phyloP scores from a whole-genome alignment of 1,140 invertebrate genomes.

The Penaeus vannamei region DNA sequence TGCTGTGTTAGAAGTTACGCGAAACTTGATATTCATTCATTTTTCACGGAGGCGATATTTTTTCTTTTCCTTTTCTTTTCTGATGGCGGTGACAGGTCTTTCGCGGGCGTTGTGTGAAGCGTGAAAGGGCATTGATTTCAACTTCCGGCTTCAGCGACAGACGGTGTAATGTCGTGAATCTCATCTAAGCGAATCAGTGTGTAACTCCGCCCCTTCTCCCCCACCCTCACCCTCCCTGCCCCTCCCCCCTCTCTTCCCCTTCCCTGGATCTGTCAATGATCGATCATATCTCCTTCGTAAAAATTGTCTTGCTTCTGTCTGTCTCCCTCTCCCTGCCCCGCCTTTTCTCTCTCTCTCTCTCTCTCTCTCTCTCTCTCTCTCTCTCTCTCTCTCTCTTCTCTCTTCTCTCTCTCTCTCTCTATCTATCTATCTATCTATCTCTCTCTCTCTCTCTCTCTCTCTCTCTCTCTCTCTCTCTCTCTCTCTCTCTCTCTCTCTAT shows the following conservation, averaged over 20 bases:
- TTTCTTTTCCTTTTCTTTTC: too few species aligned
- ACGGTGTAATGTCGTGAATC: too few species aligned
- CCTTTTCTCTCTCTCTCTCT: background rate
- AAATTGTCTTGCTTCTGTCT: background rate
- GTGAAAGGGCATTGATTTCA: too few species aligned
- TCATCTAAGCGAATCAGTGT: too few species aligned
- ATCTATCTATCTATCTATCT: too few species aligned
- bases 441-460: background rate
- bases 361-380: too few species aligned
- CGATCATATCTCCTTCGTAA: background rate
- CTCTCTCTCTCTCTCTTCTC: background rate
- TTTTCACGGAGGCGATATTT: too few species aligned
- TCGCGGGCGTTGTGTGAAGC: too few species aligned
- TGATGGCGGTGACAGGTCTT: too few species aligned
- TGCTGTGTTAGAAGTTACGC: too few species aligned
- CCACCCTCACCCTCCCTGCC: conserved; percentile 11
- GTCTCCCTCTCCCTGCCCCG: background rate
- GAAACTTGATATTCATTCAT: too few species aligned
- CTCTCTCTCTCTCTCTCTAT: conserved; percentile 27
- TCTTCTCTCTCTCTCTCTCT: background rate
- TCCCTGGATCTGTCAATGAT: conserved; percentile 23
- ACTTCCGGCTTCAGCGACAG: too few species aligned
- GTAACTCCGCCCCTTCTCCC: background rate
- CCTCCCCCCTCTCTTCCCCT: background rate
- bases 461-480: background rate